phyloP scores from a whole-genome alignment of 2,113 vertebrate species.

The Falco punctatus region DNA sequence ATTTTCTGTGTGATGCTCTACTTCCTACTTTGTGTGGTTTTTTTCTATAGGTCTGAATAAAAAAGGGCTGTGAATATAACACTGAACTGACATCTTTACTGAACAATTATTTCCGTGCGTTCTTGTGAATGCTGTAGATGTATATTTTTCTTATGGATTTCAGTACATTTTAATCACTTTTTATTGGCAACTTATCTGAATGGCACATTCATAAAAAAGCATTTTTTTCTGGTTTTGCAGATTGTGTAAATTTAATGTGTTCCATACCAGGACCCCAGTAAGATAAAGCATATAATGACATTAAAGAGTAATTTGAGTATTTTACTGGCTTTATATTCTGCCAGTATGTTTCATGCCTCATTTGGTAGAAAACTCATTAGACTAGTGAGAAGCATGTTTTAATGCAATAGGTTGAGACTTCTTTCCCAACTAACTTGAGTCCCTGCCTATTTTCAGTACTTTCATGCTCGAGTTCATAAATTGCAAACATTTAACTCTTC shows the following conservation, averaged over 20 bases:
- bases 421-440: conserved; percentile 60
- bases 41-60: not conserved
- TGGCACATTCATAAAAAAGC: not conserved
- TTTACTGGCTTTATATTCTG: conserved; percentile 75
- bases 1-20: not conserved
- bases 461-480: conserved; percentile 74
- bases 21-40: not conserved
- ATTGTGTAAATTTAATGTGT: conserved; percentile 59
- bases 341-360: conserved; percentile 77
- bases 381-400: conserved; percentile 66
- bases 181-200: conserved; percentile 41
- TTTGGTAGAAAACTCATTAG: conserved; percentile 79
- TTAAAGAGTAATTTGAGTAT: conserved; percentile 71
- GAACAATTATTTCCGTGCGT: not conserved
- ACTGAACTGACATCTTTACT: not conserved
- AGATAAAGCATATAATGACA: conserved; percentile 74
- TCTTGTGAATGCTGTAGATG: not conserved
- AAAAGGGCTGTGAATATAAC: not conserved
- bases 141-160: not conserved
- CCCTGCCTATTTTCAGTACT: conserved; percentile 65
- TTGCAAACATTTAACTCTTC: conserved; percentile 52
- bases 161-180: not conserved
- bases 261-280: conserved; percentile 55
- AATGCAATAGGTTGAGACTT: conserved; percentile 71
- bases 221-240: not conserved